Evolutionary conservation across 2,888 invertebrate genomes (phyloP), one percentile per base, ranked within the genome.

Genomic region (Incurvaria masculella): DNA sequence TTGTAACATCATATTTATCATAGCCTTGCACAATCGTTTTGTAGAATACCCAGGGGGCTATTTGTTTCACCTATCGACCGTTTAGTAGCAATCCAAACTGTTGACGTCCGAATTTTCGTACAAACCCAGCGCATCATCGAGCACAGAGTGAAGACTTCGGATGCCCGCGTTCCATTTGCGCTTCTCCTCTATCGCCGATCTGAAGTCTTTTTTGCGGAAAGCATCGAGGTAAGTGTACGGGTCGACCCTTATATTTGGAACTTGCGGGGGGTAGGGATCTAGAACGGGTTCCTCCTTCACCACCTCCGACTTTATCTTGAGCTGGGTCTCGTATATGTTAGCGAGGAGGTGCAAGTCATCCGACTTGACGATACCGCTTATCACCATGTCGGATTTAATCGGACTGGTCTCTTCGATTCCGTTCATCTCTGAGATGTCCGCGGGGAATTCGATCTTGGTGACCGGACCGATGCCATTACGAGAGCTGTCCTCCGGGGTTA

Each of bases 81-180:
- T 33, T n/a, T 33, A 88, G 59, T 89, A 89, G 69, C 89, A 89
- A 71, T 89, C 89, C 74, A 88, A 80, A 21, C 76, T 71, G 58
- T 87, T 87, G 0, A 81, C 68, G 51, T 84, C 81, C 23, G 33
- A 69, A 1, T 66, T 60, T 54, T 82, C 78, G 56, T 85, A 82
- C 46, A 83, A 76, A 10, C 83, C 81, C 19, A 89, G 63, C 52
- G 91, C 86, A 63, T 91, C 91, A 58, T 91, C 89, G 2, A 91
- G 64, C 4, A 90, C 71, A 0, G 89, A 89, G 71, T 45, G 87
- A 81, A 53, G 81, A 82, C 5, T 80, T 80, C 42, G 76, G 72
- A 33, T 33, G 52, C 79, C 73, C 21, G 70, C 67, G 46, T 83
- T 63, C 86, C 86, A 86, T 40, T 78, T 75, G 46, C 66, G 73